A percentile compares a stretch with the other conserved stretches of the same genome.
phyloP scores from a whole-genome alignment of 2,888 invertebrate genomes.

The Zeuzera pyrina region DNA sequence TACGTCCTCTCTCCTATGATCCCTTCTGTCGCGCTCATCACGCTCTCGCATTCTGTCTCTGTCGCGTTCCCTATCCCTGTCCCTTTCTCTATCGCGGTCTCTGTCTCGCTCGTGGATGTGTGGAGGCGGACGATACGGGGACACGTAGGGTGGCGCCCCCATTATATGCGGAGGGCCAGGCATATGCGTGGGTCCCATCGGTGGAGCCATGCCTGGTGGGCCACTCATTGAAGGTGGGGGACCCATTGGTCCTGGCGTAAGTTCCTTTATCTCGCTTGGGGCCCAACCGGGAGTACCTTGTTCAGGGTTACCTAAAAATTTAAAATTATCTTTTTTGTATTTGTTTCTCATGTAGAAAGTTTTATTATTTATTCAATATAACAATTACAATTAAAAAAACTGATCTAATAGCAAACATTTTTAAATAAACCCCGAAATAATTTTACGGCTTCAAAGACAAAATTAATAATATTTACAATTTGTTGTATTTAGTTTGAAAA shows the following conservation, averaged over 20 bases:
- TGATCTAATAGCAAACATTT: no score
- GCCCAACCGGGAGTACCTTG: constrained; percentile 75
- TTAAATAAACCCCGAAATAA: no score
- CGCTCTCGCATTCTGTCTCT: constrained; percentile 35
- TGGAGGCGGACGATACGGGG: constrained; percentile 39
- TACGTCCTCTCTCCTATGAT: constrained; percentile 53
- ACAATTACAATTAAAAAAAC: no score
- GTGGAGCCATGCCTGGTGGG: constrained; percentile 19
- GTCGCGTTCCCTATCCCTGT: constrained; percentile 48
- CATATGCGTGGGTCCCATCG: constrained; percentile 23
- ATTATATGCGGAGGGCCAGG: constrained; percentile 27
- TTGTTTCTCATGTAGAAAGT: no score
- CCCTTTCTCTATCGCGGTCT: constrained; percentile 60
- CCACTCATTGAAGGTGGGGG: constrained; percentile 31
- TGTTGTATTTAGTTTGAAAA: no score
- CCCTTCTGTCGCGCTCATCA: constrained; percentile 34
- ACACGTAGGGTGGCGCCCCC: constrained; percentile 37
- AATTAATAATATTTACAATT: no score
- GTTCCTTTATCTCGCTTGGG: constrained; percentile 78
- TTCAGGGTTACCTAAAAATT: constrained; percentile 43
- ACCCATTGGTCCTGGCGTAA: constrained; percentile 72
- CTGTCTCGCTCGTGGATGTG: constrained; percentile 37
- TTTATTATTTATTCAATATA: no score
- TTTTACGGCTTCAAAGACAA: no score
- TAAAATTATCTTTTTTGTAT: no score